A percentile compares a stretch with the other conserved stretches of the same genome.
phyloP scores from a whole-genome alignment of 92 coral and sea anemone genomes.

The Micromussa lordhowensis region DNA sequence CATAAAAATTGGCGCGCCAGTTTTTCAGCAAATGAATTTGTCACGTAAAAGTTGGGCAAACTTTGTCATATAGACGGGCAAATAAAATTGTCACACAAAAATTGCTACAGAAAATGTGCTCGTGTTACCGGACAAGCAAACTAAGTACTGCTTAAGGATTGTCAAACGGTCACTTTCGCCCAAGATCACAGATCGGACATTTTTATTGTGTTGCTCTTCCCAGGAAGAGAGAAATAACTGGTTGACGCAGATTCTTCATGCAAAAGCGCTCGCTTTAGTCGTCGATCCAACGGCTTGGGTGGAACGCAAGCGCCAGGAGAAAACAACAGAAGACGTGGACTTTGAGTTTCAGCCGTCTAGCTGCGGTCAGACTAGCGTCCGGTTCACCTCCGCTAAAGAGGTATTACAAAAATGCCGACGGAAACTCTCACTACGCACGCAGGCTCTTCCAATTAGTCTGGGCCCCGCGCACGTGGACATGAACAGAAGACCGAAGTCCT shows the following conservation, averaged over 20 bases:
- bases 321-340: conserved; percentile 19
- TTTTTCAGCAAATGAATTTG: too few relatives aligned
- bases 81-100: too few relatives aligned
- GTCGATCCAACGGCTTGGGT: conserved; percentile 73
- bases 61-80: too few relatives aligned
- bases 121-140: conserved; percentile 67
- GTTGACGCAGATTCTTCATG: conserved; percentile 82
- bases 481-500: conserved; percentile 7
- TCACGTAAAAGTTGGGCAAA: too few relatives aligned
- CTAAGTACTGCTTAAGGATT: conserved; percentile 76
- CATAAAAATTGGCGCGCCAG: too few relatives aligned
- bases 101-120: too few relatives aligned
- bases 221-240: conserved; percentile 84
- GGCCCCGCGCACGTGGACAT: conserved; percentile 41
- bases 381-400: conserved; percentile 61
- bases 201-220: conserved; percentile 42
- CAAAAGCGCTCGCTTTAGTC: conserved; percentile 81
- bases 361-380: not conserved
- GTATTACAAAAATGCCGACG: conserved; percentile 70
- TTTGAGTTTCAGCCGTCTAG: conserved; percentile 32
- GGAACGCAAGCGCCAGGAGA: conserved; percentile 10
- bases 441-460: conserved; percentile 20
- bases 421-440: conserved; percentile 53
- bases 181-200: conserved; percentile 3
- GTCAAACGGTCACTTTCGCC: conserved; percentile 66